Percentiles rank a stretch among this genome's conserved stretches.
These are phyloP conservation scores for Chromoteleia sp. DNA, from an alignment of 2,888 invertebrate genomes.

Conservation along the genomic window DNA sequence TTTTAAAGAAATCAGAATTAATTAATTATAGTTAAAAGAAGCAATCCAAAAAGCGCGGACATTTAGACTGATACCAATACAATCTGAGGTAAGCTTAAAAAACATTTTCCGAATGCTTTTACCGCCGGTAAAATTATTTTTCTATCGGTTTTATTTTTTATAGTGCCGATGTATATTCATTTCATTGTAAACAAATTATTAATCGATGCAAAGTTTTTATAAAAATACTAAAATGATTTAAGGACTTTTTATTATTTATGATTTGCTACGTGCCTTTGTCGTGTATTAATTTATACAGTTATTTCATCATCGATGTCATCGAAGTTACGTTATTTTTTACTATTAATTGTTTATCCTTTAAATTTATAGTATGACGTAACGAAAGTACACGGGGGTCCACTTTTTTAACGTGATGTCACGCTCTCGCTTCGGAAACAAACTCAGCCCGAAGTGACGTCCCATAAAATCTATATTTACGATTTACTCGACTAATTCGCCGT, in stretches of 20 bases:
- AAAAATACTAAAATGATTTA: background rate
- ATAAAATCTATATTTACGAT: conserved; percentile 48
- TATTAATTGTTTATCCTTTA: background rate
- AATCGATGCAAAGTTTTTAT: too few species aligned
- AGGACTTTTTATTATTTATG: background rate
- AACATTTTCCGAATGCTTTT: background rate
- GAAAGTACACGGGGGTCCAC: conserved; percentile 5
- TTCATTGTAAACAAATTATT: too few species aligned
- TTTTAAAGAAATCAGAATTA: too few species aligned
- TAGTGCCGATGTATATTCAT: background rate
- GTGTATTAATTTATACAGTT: conserved; percentile 1
- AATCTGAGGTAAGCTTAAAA: background rate
- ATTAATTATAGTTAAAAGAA: too few species aligned
- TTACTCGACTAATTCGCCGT: conserved; percentile 40
- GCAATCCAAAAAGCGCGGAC: too few species aligned
- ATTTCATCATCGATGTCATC: conserved; percentile 1
- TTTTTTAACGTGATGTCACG: conserved; percentile 27
- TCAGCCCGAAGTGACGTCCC: conserved; percentile 13
- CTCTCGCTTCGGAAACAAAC: conserved; percentile 20
- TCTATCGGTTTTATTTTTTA: background rate
- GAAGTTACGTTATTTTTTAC: background rate
- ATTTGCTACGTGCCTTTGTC: background rate
- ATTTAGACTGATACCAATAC: too few species aligned
- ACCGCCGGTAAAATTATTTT: background rate
- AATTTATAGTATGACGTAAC: conserved; percentile 3